A percentile compares a stretch with the other conserved stretches of the same genome.
These are phyloP conservation scores for Sakesphorus luctuosus DNA, from an alignment of 2,113 vertebrate genomes.

Conservation along the genomic window DNA sequence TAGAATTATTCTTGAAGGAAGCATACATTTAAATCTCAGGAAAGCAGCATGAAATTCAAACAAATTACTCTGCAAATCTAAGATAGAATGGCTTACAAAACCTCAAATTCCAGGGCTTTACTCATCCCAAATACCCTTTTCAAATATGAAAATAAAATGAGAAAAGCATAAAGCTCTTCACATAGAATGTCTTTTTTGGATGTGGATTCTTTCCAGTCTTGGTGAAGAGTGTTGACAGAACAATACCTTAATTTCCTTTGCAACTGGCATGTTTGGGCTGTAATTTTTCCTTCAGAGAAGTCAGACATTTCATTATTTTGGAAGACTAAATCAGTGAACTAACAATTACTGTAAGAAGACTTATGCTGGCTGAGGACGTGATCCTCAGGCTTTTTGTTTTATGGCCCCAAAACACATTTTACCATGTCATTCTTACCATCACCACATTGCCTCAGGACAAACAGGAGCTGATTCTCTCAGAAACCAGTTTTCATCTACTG, in stretches of 20 bases:
- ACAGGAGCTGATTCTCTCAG: not conserved
- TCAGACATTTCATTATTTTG: constrained; percentile 17
- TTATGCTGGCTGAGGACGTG: not conserved
- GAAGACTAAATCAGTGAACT: constrained; percentile 17
- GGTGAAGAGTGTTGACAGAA: not conserved
- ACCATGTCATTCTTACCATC: not conserved
- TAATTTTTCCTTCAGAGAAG: constrained; percentile 33
- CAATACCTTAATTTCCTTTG: not conserved
- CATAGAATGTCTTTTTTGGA: not conserved
- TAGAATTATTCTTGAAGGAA: not conserved
- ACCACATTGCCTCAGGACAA: not conserved
- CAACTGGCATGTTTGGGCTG: not conserved
- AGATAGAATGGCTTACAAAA: not conserved
- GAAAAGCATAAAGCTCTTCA: not conserved
- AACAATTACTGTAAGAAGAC: constrained; percentile 26
- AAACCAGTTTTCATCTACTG: constrained; percentile 33
- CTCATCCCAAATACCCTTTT: not conserved
- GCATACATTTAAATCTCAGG: not conserved
- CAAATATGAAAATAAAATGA: constrained; percentile 10
- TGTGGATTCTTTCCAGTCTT: not conserved
- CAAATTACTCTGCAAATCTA: not conserved
- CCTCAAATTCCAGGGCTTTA: not conserved
- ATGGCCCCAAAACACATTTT: not conserved
- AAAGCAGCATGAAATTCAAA: not conserved
- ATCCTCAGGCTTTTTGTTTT: constrained; percentile 32